phyloP scores from a whole-genome alignment of 2,797 vertebrate species.

The Aulostomus chinensis region DNA sequence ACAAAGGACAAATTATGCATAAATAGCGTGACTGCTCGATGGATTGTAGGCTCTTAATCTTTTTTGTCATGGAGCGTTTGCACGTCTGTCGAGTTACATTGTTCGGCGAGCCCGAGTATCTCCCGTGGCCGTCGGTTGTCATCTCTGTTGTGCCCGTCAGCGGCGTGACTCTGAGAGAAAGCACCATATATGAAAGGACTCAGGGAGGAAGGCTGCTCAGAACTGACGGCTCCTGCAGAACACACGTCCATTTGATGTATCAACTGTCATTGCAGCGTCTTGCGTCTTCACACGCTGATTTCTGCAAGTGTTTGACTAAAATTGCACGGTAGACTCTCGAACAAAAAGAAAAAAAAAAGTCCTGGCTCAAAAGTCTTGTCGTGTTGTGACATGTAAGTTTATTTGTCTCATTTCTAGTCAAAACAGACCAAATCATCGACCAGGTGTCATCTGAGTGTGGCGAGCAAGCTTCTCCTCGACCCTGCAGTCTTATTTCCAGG shows the following conservation, averaged over 20 bases:
- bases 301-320: too few species aligned
- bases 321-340: too few species aligned
- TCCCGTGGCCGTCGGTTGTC: constrained; percentile 40
- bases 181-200: constrained; percentile 33
- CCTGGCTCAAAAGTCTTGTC: too few species aligned
- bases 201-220: constrained; percentile 13
- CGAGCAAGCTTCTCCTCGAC: too few species aligned
- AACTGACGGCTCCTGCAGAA: constrained; percentile 37
- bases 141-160: constrained; percentile 16
- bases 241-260: constrained; percentile 40
- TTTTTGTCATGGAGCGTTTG: neutral
- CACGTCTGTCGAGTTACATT: constrained; percentile 27
- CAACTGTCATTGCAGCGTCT: constrained; percentile 19
- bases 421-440: too few species aligned
- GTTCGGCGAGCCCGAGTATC: constrained; percentile 27
- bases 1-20: constrained; percentile 25
- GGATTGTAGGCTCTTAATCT: constrained; percentile 39
- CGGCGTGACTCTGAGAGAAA: constrained; percentile 26
- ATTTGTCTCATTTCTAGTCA: too few species aligned
- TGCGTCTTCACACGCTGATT: too few species aligned
- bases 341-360: too few species aligned
- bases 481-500: too few species aligned
- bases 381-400: too few species aligned
- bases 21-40: constrained; percentile 9
- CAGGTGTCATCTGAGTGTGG: too few species aligned